Evolutionary conservation across 2,888 invertebrate genomes (phyloP).

Genomic region (Eupithecia subumbrata): DNA sequence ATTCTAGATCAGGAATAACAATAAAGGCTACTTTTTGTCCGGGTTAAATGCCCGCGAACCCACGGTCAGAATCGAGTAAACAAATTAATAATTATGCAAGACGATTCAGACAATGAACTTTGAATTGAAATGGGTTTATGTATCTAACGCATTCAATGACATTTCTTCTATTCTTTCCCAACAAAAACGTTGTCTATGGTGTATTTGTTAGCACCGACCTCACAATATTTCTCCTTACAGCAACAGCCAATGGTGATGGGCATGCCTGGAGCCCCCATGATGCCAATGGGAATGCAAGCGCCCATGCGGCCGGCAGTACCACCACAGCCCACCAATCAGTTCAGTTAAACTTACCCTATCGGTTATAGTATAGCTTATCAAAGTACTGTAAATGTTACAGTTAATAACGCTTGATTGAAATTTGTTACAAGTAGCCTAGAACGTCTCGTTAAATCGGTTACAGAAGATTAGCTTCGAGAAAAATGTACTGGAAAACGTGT

Average conservation of each 20-base stretch:
- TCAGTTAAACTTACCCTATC: conserved; percentile 69
- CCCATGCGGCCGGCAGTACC: conserved; percentile 75
- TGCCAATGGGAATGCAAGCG: conserved; percentile 69
- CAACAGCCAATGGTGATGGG: conserved; percentile 83
- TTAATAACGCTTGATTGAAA: conserved; percentile 21
- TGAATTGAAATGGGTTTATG: not conserved
- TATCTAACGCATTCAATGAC: not conserved
- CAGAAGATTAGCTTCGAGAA: not conserved
- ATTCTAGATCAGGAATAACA: not conserved
- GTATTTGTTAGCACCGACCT: not conserved
- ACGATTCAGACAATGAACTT: not conserved
- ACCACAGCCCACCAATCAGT: conserved; percentile 74
- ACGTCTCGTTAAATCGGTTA: conserved; percentile 23
- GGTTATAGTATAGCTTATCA: conserved; percentile 44
- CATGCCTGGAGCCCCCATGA: conserved; percentile 70
- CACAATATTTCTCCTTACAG: conserved; percentile 54
- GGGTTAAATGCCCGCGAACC: not conserved
- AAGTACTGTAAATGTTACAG: conserved; percentile 18
- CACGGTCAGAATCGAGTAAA: too few relatives aligned
- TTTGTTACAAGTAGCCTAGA: conserved; percentile 25
- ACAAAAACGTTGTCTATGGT: not conserved
- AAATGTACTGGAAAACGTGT: not conserved
- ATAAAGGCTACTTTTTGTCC: not conserved
- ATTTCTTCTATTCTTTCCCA: not conserved
- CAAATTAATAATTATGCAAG: not conserved